phyloP scores from a whole-genome alignment of 2,113 vertebrate species.

The Oriolus oriolus region DNA sequence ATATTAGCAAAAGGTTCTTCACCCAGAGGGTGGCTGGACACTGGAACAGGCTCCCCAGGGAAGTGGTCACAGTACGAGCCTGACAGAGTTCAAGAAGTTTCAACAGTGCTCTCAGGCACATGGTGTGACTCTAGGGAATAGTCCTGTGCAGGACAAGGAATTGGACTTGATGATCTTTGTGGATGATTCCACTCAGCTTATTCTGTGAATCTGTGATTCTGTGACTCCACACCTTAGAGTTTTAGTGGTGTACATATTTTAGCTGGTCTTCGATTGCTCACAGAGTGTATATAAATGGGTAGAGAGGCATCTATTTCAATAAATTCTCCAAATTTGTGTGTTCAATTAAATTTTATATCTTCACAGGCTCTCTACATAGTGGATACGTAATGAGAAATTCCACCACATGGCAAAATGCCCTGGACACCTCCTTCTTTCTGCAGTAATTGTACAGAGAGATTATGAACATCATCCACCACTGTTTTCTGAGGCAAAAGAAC shows the following conservation, averaged over 20 bases:
- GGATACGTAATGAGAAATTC: background rate
- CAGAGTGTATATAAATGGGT: background rate
- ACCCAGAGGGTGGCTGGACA: background rate
- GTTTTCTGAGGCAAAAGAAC: background rate
- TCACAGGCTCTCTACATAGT: background rate
- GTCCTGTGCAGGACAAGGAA: no score
- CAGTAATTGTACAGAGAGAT: background rate
- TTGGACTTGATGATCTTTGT: background rate
- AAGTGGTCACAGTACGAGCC: background rate
- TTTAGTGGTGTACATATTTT: background rate
- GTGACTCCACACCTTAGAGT: background rate
- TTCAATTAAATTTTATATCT: background rate
- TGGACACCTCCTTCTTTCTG: background rate
- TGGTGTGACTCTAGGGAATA: background rate
- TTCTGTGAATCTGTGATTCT: background rate
- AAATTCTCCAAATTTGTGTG: background rate
- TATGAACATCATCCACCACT: background rate
- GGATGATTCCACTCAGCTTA: background rate
- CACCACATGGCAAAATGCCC: background rate
- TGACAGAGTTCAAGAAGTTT: background rate
- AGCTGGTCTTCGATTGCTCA: background rate
- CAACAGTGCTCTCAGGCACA: accelerated
- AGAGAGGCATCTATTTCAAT: background rate
- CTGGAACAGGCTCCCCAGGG: background rate
- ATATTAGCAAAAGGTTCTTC: background rate